Evolutionary conservation across 2,888 invertebrate species (phyloP).

Genomic region (Apoderus coryli): DNA sequence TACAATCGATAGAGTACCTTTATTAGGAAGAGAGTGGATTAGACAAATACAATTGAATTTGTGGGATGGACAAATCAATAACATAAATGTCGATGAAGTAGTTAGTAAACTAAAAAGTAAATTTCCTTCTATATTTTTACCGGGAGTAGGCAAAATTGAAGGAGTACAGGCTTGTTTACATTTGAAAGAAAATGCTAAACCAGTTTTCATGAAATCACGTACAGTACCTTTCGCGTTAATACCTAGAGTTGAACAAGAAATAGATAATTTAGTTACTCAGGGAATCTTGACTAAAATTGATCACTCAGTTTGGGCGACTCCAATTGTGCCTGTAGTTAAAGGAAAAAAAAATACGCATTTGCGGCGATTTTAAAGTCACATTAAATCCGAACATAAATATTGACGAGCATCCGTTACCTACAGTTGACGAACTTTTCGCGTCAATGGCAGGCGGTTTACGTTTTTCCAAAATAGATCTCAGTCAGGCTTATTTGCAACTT

Average conservation of each 20-base stretch:
- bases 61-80: no score
- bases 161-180: no score
- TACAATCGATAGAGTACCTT: no score
- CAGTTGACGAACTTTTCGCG: constrained; percentile 22
- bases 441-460: constrained; percentile 17
- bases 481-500: constrained; percentile 21
- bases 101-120: no score
- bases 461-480: constrained; percentile 20
- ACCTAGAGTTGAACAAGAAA: constrained; percentile 17
- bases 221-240: constrained; percentile 16
- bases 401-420: constrained; percentile 22
- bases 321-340: constrained; percentile 24
- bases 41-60: no score
- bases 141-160: no score
- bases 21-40: no score
- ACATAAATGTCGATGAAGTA: no score
- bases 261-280: constrained; percentile 14
- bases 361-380: constrained; percentile 23
- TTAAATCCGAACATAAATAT: constrained; percentile 18
- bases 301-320: constrained; percentile 21
- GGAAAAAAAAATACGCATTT: constrained; percentile 20
- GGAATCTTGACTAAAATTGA: constrained; percentile 17
- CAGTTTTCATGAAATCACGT: constrained; percentile 18
- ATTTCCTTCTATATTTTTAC: no score
- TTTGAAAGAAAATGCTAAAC: constrained; percentile 9